Evolutionary conservation across 1,140 invertebrate species (phyloP), one percentile per base, ranked within the genome.

Genomic region (Cherax quadricarinatus): DNA sequence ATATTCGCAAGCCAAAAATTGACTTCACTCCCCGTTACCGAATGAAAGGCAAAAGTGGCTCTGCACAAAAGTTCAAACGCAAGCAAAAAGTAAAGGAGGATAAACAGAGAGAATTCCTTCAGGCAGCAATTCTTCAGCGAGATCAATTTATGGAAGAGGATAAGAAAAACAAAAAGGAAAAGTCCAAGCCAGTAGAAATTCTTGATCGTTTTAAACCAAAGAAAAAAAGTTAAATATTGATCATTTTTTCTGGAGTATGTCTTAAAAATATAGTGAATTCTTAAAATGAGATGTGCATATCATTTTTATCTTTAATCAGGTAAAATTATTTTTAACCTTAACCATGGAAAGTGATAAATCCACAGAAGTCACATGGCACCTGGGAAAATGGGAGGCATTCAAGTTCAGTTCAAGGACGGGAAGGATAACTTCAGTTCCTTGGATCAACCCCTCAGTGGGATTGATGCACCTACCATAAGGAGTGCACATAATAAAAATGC

Each of bases 31-130:
- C 97, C 1, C 96, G 97, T 51, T 96, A 96, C 93, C 98, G 97
- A 95, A 96, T 96, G 94, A 97, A 98, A 95, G 97, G 97, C 82
- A 97, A 97, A 94, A 97, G 97, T 92, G 97, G 97, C 49, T 96
- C 96, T 80, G 97, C 96, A 0, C 97, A 97, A 94, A 95, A 96
- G 83, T 96, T 97, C 80, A 96, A 96, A 93, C 97, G 97, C 91
- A 98, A 98, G 94, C 97, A 97, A 94, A 98, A 97, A 90, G 96
- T 98, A 4, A 97, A 97, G 94, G 97, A 97, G 94, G 94, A 95
- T 89, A 96, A 95, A 62, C 96, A 96, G 95, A 96, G 96, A 95
- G 97, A 89, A 10, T 75, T 30, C 70, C 70, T 75, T 10, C n/a
- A 75, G 24, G 70, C 70, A 30, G 90, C 90, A 51, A 24, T 86